Conservation (phyloP, 92 coral and sea anemone species). For the Bergia sp. region DNA sequence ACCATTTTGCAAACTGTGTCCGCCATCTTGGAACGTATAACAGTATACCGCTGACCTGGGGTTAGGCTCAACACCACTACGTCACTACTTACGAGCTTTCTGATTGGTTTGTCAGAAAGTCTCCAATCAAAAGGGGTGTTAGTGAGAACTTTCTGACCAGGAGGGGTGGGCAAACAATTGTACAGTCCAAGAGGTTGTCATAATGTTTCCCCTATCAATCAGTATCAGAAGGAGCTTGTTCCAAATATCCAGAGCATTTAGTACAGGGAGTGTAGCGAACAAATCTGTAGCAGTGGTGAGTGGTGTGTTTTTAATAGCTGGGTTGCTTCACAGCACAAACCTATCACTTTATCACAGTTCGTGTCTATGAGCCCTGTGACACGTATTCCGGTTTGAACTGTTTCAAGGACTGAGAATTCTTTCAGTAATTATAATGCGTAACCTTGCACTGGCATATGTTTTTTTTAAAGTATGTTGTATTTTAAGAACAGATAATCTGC, state of each 20-base stretch:
- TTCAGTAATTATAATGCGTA: too few species aligned
- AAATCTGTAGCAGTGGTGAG: constrained; percentile 84
- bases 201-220: constrained; percentile 20
- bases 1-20: not conserved
- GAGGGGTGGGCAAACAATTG: not conserved
- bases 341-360: not conserved
- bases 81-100: not conserved
- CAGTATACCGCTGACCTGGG: constrained; percentile 8
- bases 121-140: constrained; percentile 3
- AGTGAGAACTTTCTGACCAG: not conserved
- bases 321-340: not conserved
- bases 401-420: too few species aligned
- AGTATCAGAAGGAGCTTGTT: not conserved
- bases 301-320: not conserved
- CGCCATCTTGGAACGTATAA: constrained; percentile 28
- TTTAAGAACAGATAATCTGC: too few species aligned
- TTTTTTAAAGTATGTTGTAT: too few species aligned
- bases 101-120: not conserved
- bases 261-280: constrained; percentile 50
- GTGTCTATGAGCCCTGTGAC: not conserved
- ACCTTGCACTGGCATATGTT: too few species aligned
- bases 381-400: too few species aligned
- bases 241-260: constrained; percentile 41
- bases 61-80: not conserved
- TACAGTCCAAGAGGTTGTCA: not conserved